These are phyloP conservation scores for Marcusenius ussheri DNA, from an alignment of 2,113 vertebrate genomes.

Conservation along the genomic window DNA sequence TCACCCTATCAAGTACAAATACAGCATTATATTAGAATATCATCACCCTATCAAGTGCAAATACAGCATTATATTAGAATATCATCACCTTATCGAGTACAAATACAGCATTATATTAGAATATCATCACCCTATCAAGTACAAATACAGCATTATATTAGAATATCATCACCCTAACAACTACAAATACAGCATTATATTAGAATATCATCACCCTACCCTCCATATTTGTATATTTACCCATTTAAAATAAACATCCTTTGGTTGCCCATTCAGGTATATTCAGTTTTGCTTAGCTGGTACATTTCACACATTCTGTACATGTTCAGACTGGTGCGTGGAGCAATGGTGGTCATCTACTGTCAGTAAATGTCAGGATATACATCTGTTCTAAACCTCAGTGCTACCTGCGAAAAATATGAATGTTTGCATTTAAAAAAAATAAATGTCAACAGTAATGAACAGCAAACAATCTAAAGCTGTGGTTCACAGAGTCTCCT, in stretches of 20 bases:
- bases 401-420: background rate
- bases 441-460: background rate
- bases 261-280: background rate
- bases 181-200: too few species aligned
- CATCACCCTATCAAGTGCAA: too few species aligned
- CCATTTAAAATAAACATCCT: background rate
- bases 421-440: background rate
- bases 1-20: too few species aligned
- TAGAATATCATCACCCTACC: background rate
- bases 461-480: background rate
- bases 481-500: background rate
- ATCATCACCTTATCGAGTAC: too few species aligned
- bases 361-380: background rate
- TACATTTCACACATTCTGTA: background rate
- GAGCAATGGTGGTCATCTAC: background rate
- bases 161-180: too few species aligned
- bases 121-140: too few species aligned
- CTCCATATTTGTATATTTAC: background rate
- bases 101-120: too few species aligned
- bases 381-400: background rate
- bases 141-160: too few species aligned
- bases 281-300: background rate
- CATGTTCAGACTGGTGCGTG: background rate
- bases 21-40: too few species aligned
- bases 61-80: too few species aligned